A percentile compares a stretch with the other conserved stretches of the same genome.
phyloP scores from a whole-genome alignment of 2,797 vertebrate genomes.

The Tapirus indicus region DNA sequence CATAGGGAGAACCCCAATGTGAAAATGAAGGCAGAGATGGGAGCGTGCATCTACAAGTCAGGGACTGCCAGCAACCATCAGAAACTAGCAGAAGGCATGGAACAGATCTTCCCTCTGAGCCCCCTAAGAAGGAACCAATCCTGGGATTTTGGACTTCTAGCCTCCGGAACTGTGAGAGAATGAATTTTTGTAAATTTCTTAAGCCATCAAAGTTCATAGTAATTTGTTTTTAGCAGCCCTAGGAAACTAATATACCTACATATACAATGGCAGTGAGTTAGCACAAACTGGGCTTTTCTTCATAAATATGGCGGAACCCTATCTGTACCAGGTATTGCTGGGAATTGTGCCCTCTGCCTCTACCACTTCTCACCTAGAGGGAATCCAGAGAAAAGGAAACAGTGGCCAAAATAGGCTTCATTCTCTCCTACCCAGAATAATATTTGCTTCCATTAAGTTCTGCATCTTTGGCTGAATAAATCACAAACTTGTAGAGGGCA shows the following conservation, averaged over 20 bases:
- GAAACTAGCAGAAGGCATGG: background rate
- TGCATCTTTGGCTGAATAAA: background rate
- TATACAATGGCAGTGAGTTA: background rate
- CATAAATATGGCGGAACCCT: background rate
- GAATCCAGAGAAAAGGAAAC: background rate
- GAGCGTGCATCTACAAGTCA: rapidly evolving
- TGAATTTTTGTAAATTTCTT: background rate
- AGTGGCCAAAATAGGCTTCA: background rate
- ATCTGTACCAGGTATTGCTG: background rate
- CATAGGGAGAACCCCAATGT: rapidly evolving
- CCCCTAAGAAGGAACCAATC: background rate
- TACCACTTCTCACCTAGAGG: background rate
- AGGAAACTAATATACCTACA: background rate
- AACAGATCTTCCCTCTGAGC: rapidly evolving
- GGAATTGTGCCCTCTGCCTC: background rate
- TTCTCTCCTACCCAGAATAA: background rate
- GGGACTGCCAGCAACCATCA: too few relatives aligned
- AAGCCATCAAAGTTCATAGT: background rate
- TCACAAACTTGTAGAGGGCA: background rate
- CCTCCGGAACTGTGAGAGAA: background rate
- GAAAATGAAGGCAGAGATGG: background rate
- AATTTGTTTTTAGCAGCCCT: background rate
- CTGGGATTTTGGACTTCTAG: background rate
- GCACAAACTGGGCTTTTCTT: background rate
- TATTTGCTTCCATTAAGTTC: background rate